These are phyloP conservation scores for Limonius californicus DNA, from an alignment of 1,140 invertebrate species.

Conservation along the genomic window DNA sequence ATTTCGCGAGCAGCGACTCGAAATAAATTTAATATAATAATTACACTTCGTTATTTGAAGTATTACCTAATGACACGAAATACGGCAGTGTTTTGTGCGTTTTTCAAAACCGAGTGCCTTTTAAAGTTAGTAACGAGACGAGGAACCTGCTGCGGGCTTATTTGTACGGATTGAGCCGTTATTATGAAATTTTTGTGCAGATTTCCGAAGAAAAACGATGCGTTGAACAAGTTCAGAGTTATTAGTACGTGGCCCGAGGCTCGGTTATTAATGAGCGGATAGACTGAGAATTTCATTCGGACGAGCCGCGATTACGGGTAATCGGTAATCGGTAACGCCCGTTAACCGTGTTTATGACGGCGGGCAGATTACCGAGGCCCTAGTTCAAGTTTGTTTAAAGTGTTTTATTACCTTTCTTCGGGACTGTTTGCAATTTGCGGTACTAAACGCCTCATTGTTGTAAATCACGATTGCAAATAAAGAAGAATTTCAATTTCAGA, in stretches of 20 bases:
- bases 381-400: background rate
- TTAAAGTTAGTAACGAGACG: background rate
- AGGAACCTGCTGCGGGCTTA: background rate
- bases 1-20: background rate
- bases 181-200: background rate
- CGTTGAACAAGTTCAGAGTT: background rate
- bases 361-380: background rate
- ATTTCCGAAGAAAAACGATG: background rate
- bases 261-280: conserved; percentile 2
- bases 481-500: conserved; percentile 8
- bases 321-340: conserved; percentile 7
- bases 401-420: conserved; percentile 6
- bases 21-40: conserved; percentile 15
- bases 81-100: background rate
- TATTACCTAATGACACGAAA: conserved; percentile 10
- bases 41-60: conserved; percentile 14
- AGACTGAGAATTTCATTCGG: conserved; percentile 7
- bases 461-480: conserved; percentile 8
- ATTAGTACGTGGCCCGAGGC: background rate
- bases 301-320: conserved; percentile 1
- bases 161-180: background rate
- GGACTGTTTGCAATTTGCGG: background rate
- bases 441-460: background rate
- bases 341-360: conserved; percentile 13
- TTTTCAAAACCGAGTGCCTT: background rate